Base-by-base conservation (phyloP, 2,888 invertebrate genomes). In the Alviniconcha strummeri region DNA sequence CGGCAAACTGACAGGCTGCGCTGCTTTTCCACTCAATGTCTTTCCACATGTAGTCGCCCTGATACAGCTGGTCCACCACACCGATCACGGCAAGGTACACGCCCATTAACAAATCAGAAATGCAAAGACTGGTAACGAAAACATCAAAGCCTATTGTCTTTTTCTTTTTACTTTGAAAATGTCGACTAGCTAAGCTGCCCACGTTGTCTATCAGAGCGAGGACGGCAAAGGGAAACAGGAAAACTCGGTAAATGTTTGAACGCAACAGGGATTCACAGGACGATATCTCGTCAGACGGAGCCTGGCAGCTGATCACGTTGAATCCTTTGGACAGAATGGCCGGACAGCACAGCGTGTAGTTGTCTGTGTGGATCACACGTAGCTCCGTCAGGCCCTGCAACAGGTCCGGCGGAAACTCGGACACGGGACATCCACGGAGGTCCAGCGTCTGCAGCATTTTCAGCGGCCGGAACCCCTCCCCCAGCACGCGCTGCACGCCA, bases 341-440 rank as follows among this genome's bases (percentile, higher is more conserved):
- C 7, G 60, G 60, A 36, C 78, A 78, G 52, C 78, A 78, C 9
- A 78, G 64, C 13, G 52, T 78, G 78, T 36, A 78, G 78, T 78
- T 78, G 60, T 78, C 78, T 6, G 78, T 60, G 4, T 13, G 9
- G 36, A 78, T 36, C 4, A 86, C 54, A 0, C 88, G 88, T 88
- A 89, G 57, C 4, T 64, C 52, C 5, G 2, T 11, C 0, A 83
- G 72, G 5, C 36, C 78, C 8, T 19, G 52, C 15, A 83, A 78
- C 55, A 83, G 4, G 19, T 36, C 13, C 13, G 5, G 3, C 1
- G 69, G 55, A 13, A 83, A 71, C 4, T 56, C 4, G 15, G 19
- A 7, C 52, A 83, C 11, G 11, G 78, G 57, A 36, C 52, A 55
- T 2, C 83, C 83, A 7, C 19, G 55, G 11, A 83, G 17, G 19